Evolutionary conservation across 1,140 invertebrate species (phyloP).

Genomic region (Drosophila sturtevanti): DNA sequence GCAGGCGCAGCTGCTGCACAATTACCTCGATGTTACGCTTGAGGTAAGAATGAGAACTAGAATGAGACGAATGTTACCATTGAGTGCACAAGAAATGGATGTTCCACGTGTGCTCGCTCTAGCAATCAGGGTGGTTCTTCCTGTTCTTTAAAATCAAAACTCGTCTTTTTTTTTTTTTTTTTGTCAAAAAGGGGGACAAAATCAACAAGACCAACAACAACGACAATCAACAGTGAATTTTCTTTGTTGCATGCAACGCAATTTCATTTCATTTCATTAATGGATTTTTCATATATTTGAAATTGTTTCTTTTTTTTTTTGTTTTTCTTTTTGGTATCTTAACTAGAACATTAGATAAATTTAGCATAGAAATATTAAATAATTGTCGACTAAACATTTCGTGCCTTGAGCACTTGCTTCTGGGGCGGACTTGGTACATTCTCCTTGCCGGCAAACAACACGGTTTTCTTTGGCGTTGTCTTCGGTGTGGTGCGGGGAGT

Average conservation of each 20-base stretch:
- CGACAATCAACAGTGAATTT: background rate
- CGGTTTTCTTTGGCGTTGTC: conserved; percentile 76
- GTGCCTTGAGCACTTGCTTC: conserved; percentile 79
- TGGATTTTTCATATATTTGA: conserved; percentile 53
- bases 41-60: conserved; percentile 40
- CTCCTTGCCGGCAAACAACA: conserved; percentile 76
- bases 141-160: conserved; percentile 55
- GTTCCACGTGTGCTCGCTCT: conserved; percentile 42
- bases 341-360: conserved; percentile 55
- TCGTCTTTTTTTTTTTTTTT: conserved; percentile 22
- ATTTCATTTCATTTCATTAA: background rate
- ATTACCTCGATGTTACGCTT: conserved; percentile 44
- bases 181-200: background rate
- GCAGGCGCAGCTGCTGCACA: conserved; percentile 61
- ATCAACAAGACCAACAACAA: background rate
- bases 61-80: conserved; percentile 54
- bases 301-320: conserved; percentile 13
- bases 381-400: conserved; percentile 61
- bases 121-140: conserved; percentile 50
- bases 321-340: conserved; percentile 36
- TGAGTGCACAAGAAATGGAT: conserved; percentile 29
- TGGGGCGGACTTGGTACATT: conserved; percentile 78
- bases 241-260: conserved; percentile 39
- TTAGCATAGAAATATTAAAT: conserved; percentile 37
- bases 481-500: conserved; percentile 68